phyloP scores from a whole-genome alignment of 2,113 vertebrate genomes.

The Pheucticus melanocephalus region DNA sequence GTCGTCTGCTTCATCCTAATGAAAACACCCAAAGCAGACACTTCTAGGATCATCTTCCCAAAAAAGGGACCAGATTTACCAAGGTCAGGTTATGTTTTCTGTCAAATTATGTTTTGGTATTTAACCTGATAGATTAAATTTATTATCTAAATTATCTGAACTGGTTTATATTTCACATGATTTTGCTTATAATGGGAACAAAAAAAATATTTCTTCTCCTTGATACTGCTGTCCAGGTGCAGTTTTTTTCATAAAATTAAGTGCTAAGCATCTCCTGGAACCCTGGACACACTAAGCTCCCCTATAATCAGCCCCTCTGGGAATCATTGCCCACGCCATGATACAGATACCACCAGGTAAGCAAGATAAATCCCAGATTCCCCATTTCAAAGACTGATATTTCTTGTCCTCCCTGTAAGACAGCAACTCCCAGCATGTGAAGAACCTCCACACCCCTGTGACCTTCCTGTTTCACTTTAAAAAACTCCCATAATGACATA shows the following conservation, averaged over 20 bases:
- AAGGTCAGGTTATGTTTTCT: neutral
- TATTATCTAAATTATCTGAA: neutral
- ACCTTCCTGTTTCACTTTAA: neutral
- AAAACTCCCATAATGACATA: neutral
- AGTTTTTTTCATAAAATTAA: neutral
- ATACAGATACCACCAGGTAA: neutral
- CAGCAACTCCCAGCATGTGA: neutral
- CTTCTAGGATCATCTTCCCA: neutral
- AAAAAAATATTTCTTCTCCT: neutral
- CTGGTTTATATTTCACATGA: neutral
- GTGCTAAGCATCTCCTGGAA: neutral
- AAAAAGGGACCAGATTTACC: neutral
- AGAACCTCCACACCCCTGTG: neutral
- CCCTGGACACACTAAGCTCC: neutral
- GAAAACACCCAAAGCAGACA: neutral
- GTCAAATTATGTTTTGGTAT: neutral
- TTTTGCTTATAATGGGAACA: neutral
- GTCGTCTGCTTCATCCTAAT: neutral
- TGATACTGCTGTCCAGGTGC: neutral
- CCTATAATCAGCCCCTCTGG: neutral
- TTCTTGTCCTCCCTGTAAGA: neutral
- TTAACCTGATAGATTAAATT: neutral
- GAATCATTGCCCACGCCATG: neutral
- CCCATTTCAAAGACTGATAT: neutral
- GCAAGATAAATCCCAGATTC: neutral